These are phyloP conservation scores for Drosophila nigrodunni DNA, from an alignment of 1,140 invertebrate genomes.

Conservation along the genomic window DNA sequence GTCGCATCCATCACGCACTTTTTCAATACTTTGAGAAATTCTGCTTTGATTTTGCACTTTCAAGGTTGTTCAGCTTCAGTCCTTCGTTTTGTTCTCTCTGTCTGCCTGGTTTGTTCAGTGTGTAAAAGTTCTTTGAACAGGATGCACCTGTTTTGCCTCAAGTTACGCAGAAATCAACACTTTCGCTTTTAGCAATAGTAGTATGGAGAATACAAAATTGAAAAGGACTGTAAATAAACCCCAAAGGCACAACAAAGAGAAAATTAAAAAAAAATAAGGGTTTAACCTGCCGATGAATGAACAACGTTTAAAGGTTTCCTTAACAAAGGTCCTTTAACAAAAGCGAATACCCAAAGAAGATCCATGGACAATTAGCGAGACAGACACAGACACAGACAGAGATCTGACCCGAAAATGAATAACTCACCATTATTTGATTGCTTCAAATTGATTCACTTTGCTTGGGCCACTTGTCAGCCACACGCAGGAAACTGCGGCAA, in stretches of 20 bases:
- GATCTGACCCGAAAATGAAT: slow-evolving; percentile 8
- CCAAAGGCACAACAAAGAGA: slow-evolving; percentile 20
- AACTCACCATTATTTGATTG: slow-evolving; percentile 39
- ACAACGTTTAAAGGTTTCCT: slow-evolving; percentile 30
- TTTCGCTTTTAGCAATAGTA: slow-evolving; percentile 59
- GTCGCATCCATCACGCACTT: slow-evolving; percentile 31
- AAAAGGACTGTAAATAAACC: slow-evolving; percentile 23
- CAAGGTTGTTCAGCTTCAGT: slow-evolving; percentile 16
- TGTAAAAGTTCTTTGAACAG: slow-evolving; percentile 46
- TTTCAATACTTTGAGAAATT: slow-evolving; percentile 14
- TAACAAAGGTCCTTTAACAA: slow-evolving; percentile 13
- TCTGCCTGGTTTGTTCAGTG: slow-evolving; percentile 17
- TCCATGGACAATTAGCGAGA: slow-evolving; percentile 48
- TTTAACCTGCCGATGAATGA: slow-evolving; percentile 25
- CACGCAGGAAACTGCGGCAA: slow-evolving; percentile 53
- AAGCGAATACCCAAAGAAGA: not conserved
- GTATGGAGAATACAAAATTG: not conserved
- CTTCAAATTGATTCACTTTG: slow-evolving; percentile 40
- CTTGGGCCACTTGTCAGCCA: slow-evolving; percentile 53
- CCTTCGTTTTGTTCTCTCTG: slow-evolving; percentile 15
- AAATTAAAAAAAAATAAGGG: slow-evolving; percentile 2
- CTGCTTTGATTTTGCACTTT: slow-evolving; percentile 12
- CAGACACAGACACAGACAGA: not conserved
- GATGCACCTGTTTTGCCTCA: slow-evolving; percentile 68
- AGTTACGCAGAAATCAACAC: slow-evolving; percentile 75